These are phyloP conservation scores for Phenacoccus solenopsis DNA, from an alignment of 1,140 invertebrate genomes.

Conservation along the genomic window DNA sequence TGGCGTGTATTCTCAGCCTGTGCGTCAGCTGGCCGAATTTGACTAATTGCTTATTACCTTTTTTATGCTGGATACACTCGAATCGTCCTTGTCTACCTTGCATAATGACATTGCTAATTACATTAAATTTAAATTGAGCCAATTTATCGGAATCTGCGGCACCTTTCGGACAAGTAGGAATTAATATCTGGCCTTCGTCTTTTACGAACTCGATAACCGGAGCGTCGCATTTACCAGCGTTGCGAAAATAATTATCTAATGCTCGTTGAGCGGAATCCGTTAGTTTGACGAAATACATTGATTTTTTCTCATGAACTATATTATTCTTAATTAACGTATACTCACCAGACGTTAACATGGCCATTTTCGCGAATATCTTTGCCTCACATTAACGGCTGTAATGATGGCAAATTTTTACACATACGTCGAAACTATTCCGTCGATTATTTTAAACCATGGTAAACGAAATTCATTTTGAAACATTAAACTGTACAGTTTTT, in stretches of 20 bases:
- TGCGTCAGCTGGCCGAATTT: slow-evolving; percentile 66
- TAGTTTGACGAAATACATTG: slow-evolving; percentile 21
- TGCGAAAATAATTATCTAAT: slow-evolving; percentile 18
- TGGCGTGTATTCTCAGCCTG: slow-evolving; percentile 80
- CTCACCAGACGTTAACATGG: slow-evolving; percentile 12
- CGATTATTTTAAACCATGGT: background rate
- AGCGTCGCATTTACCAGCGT: background rate
- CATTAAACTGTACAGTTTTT: background rate
- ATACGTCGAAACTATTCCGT: no score
- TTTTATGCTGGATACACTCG: slow-evolving; percentile 34
- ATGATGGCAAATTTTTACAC: no score
- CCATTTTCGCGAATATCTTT: slow-evolving; percentile 12
- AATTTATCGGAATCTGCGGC: background rate
- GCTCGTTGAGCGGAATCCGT: slow-evolving; percentile 21
- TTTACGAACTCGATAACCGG: background rate
- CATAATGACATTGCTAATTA: background rate
- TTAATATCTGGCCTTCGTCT: background rate
- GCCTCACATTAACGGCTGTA: background rate
- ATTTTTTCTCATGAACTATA: slow-evolving; percentile 18
- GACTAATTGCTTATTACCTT: slow-evolving; percentile 42
- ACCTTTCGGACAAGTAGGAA: background rate
- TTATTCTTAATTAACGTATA: slow-evolving; percentile 19
- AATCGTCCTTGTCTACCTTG: background rate
- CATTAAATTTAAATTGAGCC: slow-evolving; percentile 8
- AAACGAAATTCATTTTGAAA: background rate